Evolutionary conservation across 2,113 vertebrate genomes (phyloP).

Genomic region (Rhombomys opimus): DNA sequence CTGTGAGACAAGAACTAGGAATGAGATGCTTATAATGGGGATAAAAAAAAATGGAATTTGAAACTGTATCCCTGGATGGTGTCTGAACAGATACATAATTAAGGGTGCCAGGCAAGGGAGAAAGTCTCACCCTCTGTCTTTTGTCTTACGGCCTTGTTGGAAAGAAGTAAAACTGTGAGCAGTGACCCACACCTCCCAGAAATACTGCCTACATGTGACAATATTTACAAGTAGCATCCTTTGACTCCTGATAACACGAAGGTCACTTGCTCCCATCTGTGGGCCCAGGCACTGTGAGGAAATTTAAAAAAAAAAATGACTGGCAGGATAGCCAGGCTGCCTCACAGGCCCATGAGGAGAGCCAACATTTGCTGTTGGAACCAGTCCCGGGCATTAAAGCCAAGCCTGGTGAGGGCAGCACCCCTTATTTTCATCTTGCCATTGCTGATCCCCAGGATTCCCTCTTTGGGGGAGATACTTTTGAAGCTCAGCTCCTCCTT

Average conservation of each 20-base stretch:
- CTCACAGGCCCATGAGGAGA: constrained; percentile 86
- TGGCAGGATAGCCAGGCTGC: neutral
- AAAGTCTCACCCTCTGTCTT: neutral
- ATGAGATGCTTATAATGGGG: constrained; percentile 1
- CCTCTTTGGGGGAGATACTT: constrained; percentile 98
- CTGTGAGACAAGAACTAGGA: neutral
- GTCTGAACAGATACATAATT: neutral
- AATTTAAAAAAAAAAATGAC: neutral
- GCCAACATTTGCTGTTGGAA: constrained; percentile 95
- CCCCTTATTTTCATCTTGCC: constrained; percentile 98
- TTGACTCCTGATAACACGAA: neutral
- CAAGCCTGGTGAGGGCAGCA: constrained; percentile 96
- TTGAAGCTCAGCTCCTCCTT: constrained; percentile 99
- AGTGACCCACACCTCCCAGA: neutral
- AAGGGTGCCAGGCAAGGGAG: neutral
- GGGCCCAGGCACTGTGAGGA: neutral
- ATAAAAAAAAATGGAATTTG: neutral
- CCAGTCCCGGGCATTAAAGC: constrained; percentile 97
- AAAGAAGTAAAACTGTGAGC: constrained; percentile 46
- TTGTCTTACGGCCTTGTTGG: constrained; percentile 15
- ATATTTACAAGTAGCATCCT: constrained; percentile 44
- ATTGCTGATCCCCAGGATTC: constrained; percentile 97
- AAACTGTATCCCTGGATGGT: neutral
- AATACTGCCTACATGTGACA: constrained; percentile 34
- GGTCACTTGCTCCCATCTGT: neutral